Conservation (phyloP, 1,140 invertebrate species). For the Colletes latitarsis region DNA sequence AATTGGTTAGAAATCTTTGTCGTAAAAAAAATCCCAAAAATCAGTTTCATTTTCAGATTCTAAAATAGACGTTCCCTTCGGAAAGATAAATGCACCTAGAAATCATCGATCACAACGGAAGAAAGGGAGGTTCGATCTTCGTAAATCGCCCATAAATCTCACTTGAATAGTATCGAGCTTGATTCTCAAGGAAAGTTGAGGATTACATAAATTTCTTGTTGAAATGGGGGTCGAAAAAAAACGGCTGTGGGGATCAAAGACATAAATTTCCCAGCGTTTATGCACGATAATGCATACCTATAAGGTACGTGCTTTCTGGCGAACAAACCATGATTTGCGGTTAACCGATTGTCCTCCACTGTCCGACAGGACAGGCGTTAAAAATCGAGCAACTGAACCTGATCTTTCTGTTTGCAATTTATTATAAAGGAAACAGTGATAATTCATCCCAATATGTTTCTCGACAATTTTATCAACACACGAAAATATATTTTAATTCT, state of each 20-base stretch:
- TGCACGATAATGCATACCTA: slow-evolving; percentile 4
- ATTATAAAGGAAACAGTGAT: no score
- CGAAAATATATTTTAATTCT: no score
- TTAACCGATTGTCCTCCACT: background rate
- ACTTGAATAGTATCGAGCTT: background rate
- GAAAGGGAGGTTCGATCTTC: background rate
- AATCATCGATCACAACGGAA: background rate
- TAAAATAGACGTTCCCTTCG: no score
- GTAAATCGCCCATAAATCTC: background rate
- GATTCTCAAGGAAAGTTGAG: background rate
- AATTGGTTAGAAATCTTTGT: no score
- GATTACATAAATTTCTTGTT: slow-evolving; percentile 19
- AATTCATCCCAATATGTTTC: no score
- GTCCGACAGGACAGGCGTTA: background rate
- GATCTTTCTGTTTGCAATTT: no score
- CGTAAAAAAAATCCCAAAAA: no score
- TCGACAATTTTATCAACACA: no score
- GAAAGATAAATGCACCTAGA: no score
- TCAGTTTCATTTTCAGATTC: no score
- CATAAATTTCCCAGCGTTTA: slow-evolving; percentile 22
- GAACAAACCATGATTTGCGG: slow-evolving; percentile 32
- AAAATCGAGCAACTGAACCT: background rate
- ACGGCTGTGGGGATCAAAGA: background rate
- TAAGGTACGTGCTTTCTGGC: slow-evolving; percentile 19
- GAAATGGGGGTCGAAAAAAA: background rate